Percentiles rank a stretch among this genome's conserved stretches.
These are phyloP conservation scores for Cryptus viduatorius DNA, from an alignment of 2,888 invertebrate genomes.

Conservation along the genomic window DNA sequence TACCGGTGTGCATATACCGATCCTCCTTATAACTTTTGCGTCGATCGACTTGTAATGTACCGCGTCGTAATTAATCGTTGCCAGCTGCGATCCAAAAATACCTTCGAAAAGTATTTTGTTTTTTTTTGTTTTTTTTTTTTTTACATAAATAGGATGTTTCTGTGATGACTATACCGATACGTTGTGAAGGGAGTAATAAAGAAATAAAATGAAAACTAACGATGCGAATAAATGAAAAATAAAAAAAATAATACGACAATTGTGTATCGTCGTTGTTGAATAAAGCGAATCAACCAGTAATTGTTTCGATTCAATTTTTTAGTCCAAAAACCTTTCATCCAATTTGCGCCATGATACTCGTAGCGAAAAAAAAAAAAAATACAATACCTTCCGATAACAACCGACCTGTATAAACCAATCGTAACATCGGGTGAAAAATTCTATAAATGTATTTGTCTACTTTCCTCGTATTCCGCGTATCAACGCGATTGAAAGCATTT, in stretches of 20 bases:
- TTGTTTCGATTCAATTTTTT: background rate
- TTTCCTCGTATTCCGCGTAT: too few species aligned
- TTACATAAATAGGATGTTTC: slow-evolving; percentile 27
- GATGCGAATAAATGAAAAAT: background rate
- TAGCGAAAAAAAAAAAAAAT: background rate
- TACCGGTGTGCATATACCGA: slow-evolving; percentile 25
- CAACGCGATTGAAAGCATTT: too few species aligned
- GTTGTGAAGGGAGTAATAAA: background rate
- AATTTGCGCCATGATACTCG: background rate
- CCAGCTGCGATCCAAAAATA: slow-evolving; percentile 31
- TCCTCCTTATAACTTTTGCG: slow-evolving; percentile 2
- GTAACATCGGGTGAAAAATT: too few species aligned
- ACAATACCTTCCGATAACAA: too few species aligned
- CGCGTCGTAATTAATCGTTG: slow-evolving; percentile 34
- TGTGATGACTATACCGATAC: slow-evolving; percentile 32
- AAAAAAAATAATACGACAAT: slow-evolving; percentile 6
- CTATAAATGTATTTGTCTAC: too few species aligned
- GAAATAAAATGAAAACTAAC: slow-evolving; percentile 5
- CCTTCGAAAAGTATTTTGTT: slow-evolving; percentile 1
- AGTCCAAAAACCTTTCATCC: background rate
- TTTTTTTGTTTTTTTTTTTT: background rate
- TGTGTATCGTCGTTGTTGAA: slow-evolving; percentile 49
- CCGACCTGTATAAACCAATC: too few species aligned
- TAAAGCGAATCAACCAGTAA: slow-evolving; percentile 31
- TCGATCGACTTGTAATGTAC: slow-evolving; percentile 11